Conservation (phyloP, 2,113 vertebrate genomes). For the Ptilonorhynchus violaceus region DNA sequence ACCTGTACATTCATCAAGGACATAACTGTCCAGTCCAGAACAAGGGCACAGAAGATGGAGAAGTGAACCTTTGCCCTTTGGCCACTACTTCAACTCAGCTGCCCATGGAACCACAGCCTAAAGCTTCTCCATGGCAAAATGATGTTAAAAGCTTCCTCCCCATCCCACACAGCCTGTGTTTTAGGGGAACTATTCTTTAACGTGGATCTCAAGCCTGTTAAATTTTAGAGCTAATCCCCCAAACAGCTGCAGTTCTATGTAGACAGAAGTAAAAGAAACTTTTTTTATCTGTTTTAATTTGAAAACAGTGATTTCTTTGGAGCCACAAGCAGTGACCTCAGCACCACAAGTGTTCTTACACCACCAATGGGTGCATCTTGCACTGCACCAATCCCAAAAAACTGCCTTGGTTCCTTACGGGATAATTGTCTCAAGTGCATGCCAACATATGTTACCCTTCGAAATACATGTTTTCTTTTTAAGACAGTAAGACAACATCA, state of each 20-base stretch:
- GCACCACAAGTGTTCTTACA: not conserved
- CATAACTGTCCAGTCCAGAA: not conserved
- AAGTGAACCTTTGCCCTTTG: not conserved
- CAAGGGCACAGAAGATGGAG: not conserved
- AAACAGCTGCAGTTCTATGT: not conserved
- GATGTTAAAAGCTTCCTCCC: not conserved
- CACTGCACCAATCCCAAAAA: not conserved
- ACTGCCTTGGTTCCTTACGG: not conserved
- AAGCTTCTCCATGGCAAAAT: not conserved
- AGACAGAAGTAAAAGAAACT: not conserved
- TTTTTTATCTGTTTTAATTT: not conserved
- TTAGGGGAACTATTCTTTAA: not conserved
- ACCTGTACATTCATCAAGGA: not conserved
- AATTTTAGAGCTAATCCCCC: not conserved
- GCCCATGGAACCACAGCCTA: not conserved
- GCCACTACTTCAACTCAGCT: not conserved
- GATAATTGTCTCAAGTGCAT: not conserved
- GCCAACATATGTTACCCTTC: not conserved
- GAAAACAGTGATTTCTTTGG: not conserved
- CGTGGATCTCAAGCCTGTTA: not conserved
- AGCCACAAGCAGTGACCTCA: not conserved
- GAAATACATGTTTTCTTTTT: not conserved
- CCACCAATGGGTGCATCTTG: fast-evolving
- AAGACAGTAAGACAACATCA: not conserved
- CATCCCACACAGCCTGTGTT: not conserved